These are phyloP conservation scores for Anoplophora glabripennis DNA, from an alignment of 1,140 invertebrate species.

Conservation along the genomic window DNA sequence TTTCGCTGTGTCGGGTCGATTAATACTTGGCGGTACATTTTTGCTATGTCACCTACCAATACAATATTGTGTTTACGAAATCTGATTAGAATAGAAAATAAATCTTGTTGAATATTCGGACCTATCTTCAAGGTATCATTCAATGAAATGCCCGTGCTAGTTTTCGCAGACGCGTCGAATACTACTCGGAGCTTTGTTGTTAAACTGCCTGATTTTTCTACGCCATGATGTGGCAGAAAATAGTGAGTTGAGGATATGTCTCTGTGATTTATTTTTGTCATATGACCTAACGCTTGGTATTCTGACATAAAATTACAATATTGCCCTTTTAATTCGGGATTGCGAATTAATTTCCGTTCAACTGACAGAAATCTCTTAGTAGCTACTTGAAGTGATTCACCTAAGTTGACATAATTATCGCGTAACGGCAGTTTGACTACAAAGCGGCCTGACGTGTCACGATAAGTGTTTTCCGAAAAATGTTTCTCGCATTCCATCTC, in stretches of 20 bases:
- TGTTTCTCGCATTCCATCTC: no score
- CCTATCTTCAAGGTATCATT: slow-evolving; percentile 35
- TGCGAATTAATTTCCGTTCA: no score
- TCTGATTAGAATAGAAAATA: slow-evolving; percentile 34
- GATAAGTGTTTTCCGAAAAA: no score
- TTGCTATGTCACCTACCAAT: slow-evolving; percentile 44
- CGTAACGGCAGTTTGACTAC: no score
- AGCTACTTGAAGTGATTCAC: no score
- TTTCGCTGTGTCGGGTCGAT: neutral
- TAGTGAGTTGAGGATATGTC: neutral
- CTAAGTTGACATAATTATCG: no score
- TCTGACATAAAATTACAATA: no score
- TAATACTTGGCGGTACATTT: slow-evolving; percentile 35
- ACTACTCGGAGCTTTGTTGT: neutral
- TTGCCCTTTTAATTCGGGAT: no score
- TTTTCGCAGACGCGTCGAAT: neutral
- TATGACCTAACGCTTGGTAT: neutral
- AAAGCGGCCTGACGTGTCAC: no score
- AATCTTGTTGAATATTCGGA: slow-evolving; percentile 40
- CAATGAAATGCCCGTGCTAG: slow-evolving; percentile 28
- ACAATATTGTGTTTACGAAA: slow-evolving; percentile 40
- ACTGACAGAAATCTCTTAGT: no score
- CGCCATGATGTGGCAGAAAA: neutral
- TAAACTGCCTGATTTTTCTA: neutral
- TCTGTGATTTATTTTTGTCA: neutral